Conservation (phyloP, 2,797 vertebrate genomes). For the Chromis chromis region DNA sequence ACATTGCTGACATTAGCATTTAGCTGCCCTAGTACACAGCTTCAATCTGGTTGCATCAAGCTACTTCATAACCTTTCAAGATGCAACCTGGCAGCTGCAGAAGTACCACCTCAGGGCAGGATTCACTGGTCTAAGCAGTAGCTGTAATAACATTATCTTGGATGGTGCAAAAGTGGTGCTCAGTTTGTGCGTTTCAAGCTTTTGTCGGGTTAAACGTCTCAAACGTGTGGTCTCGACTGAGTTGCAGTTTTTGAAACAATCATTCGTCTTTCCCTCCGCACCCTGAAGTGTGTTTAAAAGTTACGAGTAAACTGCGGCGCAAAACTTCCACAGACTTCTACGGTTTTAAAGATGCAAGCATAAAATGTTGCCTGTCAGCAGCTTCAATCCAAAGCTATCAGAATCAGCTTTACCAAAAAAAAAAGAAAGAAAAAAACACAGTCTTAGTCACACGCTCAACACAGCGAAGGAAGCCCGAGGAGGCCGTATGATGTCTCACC, state of each 20-base stretch:
- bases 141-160: neutral
- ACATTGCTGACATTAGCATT: constrained; percentile 1
- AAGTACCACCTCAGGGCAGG: neutral
- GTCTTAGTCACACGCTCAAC: constrained; percentile 46
- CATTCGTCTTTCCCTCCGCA: neutral
- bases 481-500: constrained; percentile 81
- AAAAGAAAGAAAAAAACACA: neutral
- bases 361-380: constrained; percentile 32
- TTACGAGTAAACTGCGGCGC: neutral
- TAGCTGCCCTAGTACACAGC: neutral
- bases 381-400: constrained; percentile 51
- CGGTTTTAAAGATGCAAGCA: constrained; percentile 10
- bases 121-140: neutral
- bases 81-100: neutral
- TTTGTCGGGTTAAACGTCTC: too few relatives aligned
- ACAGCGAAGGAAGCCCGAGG: constrained; percentile 41
- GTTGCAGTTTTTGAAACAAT: neutral
- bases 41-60: too few relatives aligned
- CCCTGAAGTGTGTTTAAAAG: neutral
- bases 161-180: neutral
- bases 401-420: constrained; percentile 29
- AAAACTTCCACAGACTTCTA: neutral
- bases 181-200: too few relatives aligned
- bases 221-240: too few relatives aligned
- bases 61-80: neutral